These are phyloP conservation scores for Smittia sp. DNA, from an alignment of 2,888 invertebrate genomes.

Conservation along the genomic window DNA sequence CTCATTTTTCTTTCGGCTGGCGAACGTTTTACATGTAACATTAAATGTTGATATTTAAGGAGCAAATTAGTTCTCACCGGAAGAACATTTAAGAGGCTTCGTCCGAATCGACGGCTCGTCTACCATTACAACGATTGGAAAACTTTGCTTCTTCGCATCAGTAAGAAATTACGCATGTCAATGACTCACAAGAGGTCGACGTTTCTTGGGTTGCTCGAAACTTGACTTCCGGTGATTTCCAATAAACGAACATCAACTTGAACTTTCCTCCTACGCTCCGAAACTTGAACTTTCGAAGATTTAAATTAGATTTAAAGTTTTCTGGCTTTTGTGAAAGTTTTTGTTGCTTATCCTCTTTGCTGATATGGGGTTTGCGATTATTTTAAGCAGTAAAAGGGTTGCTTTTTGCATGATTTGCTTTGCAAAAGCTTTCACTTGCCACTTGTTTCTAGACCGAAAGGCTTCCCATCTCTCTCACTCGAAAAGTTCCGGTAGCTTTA, in stretches of 20 bases:
- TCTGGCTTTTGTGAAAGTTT: no score
- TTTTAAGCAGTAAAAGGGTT: conserved; percentile 18
- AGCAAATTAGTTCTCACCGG: conserved; percentile 2
- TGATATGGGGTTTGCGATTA: not conserved
- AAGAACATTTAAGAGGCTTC: not conserved
- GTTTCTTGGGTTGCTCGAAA: no score
- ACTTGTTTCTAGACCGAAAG: not conserved
- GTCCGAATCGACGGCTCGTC: no score
- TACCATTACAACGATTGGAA: no score
- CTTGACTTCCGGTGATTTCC: no score
- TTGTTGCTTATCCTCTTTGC: not conserved
- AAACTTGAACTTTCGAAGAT: no score
- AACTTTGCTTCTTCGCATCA: no score
- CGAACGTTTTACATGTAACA: not conserved
- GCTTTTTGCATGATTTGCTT: conserved; percentile 27
- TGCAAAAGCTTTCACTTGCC: not conserved
- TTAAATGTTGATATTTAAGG: not conserved
- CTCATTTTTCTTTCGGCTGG: not conserved
- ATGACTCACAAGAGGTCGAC: no score
- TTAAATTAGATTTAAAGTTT: no score
- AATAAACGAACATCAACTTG: no score
- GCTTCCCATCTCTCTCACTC: not conserved
- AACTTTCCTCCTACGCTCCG: no score
- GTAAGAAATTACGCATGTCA: no score
- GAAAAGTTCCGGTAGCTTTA: conserved; percentile 17